phyloP scores from a whole-genome alignment of 2,888 invertebrate genomes.

The Diloba caeruleocephala region DNA sequence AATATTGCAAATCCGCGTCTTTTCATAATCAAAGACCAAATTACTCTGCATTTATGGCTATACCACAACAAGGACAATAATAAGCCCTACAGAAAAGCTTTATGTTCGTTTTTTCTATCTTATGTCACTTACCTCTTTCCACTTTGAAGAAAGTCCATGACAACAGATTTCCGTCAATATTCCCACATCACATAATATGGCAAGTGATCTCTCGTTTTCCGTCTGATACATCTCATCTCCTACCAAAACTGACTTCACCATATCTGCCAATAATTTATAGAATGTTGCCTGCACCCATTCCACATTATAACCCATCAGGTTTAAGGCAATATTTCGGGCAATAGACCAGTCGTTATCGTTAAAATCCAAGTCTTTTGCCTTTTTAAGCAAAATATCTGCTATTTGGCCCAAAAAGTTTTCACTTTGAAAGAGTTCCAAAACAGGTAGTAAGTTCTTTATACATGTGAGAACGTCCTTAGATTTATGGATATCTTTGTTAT shows the following conservation, averaged over 20 bases:
- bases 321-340: slow-evolving; percentile 81
- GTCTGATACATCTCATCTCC: slow-evolving; percentile 78
- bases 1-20: too few relatives aligned
- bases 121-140: slow-evolving; percentile 64
- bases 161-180: slow-evolving; percentile 91
- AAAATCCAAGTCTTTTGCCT: slow-evolving; percentile 71
- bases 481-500: slow-evolving; percentile 67
- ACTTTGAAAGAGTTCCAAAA: slow-evolving; percentile 90
- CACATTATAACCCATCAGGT: slow-evolving; percentile 88
- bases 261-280: slow-evolving; percentile 87
- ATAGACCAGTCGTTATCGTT: slow-evolving; percentile 74
- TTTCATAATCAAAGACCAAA: too few relatives aligned
- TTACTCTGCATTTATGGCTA: too few relatives aligned
- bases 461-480: slow-evolving; percentile 74
- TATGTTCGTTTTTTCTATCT: too few relatives aligned
- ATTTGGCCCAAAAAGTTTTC: slow-evolving; percentile 84
- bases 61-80: too few relatives aligned
- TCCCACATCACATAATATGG: slow-evolving; percentile 88
- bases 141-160: slow-evolving; percentile 87
- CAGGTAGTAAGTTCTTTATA: slow-evolving; percentile 87
- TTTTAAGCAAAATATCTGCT: slow-evolving; percentile 72
- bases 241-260: slow-evolving; percentile 88
- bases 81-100: too few relatives aligned
- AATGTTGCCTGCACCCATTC: slow-evolving; percentile 86
- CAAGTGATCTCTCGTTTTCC: slow-evolving; percentile 83